Evolutionary conservation across 2,113 vertebrate genomes (phyloP), one percentile per base, ranked within the genome.

Genomic region (Nannospalax galili): DNA sequence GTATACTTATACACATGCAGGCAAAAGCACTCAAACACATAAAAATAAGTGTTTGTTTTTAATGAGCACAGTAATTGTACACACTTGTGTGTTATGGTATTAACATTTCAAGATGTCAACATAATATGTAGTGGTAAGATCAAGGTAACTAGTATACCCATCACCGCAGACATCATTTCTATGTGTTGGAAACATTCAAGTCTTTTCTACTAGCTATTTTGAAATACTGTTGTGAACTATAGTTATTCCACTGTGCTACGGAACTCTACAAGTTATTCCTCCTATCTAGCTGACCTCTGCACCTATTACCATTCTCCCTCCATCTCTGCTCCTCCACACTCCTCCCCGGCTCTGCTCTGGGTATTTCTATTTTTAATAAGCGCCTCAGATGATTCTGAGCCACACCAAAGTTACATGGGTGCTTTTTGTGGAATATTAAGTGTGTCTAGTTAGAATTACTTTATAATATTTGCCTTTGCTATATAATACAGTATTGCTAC

Each of bases 391-490:
- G 56, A 81, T 84, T 88, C 22, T 52, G n/a, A 62, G 30, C 67
- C 7, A 75, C 12, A 30, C 9, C n/a, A 48, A 24, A 82, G 17
- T 79, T 82, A 30, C 32, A 91, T 15, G 62, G 3, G 32, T 78
- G n/a, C 70, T 79, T 11, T 64, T 90, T 64, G 75, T 84, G 91
- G 82, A n/a, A 48, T 42, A 32, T 1, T 22, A 67, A 9, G 56
- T 95, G 88, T 88, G 45, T 58, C 48, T 22, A 75, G 5, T 79
- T 85, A 58, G 65, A 60, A 75, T 88, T 48, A 45, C 5, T 8
- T 80, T 77, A 60, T 37, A 58, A 15, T 92, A 60, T 91, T 69
- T 96, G 45, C n/a, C n/a, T 78, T 88, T 87, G 74, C 19, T 84
- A 2, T 75, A 20, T 65, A 65, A 37, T 26, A 69, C 15, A 62